Base-by-base conservation (phyloP, 1,140 invertebrate species). In the Tetramorium alpestre region DNA sequence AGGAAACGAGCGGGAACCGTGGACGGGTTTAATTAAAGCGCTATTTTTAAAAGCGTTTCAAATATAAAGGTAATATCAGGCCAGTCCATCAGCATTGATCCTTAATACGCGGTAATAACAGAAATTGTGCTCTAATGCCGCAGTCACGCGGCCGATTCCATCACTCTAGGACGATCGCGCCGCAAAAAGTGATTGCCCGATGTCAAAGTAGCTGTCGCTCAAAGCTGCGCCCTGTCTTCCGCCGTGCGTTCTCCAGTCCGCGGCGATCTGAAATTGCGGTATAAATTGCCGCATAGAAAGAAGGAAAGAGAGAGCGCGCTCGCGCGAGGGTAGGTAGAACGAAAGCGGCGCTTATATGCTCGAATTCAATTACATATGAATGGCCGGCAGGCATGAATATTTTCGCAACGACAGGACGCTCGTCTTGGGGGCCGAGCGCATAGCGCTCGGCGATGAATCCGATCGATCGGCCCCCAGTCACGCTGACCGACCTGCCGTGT, bases 341-440 rank as follows among this genome's bases (percentile, higher is more conserved):
- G n/a, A 64, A n/a, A 16, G 51, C 18, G 54, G 69, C 77, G 80
- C 80, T 84, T 73, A 73, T 84, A 75, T 84, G 54, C 56, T 73
- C 80, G 80, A 75, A 84, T 84, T 84, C 80, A 84, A 84, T 84
- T 84, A 84, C 54, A 75, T 56, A 49, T 75, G 69, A 84, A 84
- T 84, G 72, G 25, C 67, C 69, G 25, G 80, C 54, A 49, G 69
- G 80, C 80, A 84, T 84, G 80, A 84, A 84, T 84, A 84, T 84
- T 84, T 84, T 84, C 80, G 69, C 80, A 60, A 84, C 80, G 80
- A 73, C 80, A 84, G 54, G 41, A n/a, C 80, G 41, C 80, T 44
- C 54, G 69, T 84, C 80, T 84, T 84, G 80, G 33, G 16, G 3
- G 16, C 33, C 49, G 56, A 38, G 64, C 6, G 54, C 38, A 58